Percentiles rank a stretch among this genome's conserved stretches.
Conservation (phyloP, 2,888 invertebrate genomes). For the Mythimna pallens region DNA sequence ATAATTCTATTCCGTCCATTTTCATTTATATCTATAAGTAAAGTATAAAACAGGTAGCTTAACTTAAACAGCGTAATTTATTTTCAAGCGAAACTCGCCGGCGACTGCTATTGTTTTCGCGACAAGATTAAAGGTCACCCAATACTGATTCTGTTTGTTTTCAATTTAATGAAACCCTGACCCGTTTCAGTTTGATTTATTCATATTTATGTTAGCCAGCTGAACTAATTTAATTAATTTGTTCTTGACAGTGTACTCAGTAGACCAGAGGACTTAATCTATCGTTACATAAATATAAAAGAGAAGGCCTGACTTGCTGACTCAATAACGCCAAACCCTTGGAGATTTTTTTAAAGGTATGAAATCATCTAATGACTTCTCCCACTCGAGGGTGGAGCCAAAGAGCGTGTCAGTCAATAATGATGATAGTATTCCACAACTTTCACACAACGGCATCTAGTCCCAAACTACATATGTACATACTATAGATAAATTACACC, state of each 20-base stretch:
- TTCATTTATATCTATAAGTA: neutral
- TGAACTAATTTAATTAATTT: constrained; percentile 22
- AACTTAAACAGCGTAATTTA: constrained; percentile 37
- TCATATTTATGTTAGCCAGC: constrained; percentile 38
- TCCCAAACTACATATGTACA: too few species aligned
- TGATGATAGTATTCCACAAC: too few species aligned
- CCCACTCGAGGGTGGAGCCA: too few species aligned
- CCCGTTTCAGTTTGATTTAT: constrained; percentile 58
- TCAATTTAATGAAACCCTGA: constrained; percentile 69
- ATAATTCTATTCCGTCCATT: too few species aligned
- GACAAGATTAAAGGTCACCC: constrained; percentile 52
- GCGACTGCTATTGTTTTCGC: constrained; percentile 42
- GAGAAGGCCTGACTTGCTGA: too few species aligned
- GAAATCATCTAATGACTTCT: too few species aligned
- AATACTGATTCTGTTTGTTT: constrained; percentile 71
- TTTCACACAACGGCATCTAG: too few species aligned
- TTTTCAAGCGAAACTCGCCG: constrained; percentile 20
- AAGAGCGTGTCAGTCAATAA: too few species aligned
- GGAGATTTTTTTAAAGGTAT: too few species aligned
- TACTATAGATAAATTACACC: too few species aligned
- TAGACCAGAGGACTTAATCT: neutral
- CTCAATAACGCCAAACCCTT: too few species aligned
- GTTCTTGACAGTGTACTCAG: neutral
- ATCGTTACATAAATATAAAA: too few species aligned
- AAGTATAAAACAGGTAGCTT: constrained; percentile 16